Evolutionary conservation across 2,888 invertebrate genomes (phyloP), one percentile per base, ranked within the genome.

Genomic region (Tupiocoris notatus): DNA sequence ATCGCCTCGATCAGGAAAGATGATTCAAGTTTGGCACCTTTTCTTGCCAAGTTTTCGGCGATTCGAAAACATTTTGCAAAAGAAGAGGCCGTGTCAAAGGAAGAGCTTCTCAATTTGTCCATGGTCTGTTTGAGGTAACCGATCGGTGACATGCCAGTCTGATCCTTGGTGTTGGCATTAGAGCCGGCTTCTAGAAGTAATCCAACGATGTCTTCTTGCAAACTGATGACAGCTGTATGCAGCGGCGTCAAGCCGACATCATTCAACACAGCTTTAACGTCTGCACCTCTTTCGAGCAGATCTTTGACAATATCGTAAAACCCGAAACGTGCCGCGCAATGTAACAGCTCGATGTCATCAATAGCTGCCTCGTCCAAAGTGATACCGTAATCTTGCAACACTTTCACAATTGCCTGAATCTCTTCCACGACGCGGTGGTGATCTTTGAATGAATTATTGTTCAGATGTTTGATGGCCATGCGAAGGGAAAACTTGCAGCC

Each of bases 191-290:
- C 23, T 2, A 70, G 20, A n/a, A 70, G 20, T 2, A 59, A 12
- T 70, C 59, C 7, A 0, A 70, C 70, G 9, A 70, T 70, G 21
- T 59, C 59, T 17, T 23, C 70, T 23, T 70, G 70, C 24, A 59
- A 18, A 57, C 57, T 59, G 24, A 23, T 23, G 17, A 70, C 70
- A n/a, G 70, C 70, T 6, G 58, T 59, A 25, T 70, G 70, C 59
- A 70, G 17, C 17, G 70, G 70, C 20, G 70, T 59, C 39, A 39
- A 12, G 18, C 70, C 70, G 1, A 59, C 16, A 16, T 18, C 59
- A n/a, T n/a, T n/a, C 23, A 18, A 23, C 3, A 12, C 3, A 18
- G 70, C 18, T 59, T n/a, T 58, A 16, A 59, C 23, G 20, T 70
- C 59, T 17, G 70, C 70, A 23, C 70, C 70, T 9, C 25, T 57